Evolutionary conservation across 2,797 vertebrate genomes (phyloP).

Genomic region (Acomys russatus): DNA sequence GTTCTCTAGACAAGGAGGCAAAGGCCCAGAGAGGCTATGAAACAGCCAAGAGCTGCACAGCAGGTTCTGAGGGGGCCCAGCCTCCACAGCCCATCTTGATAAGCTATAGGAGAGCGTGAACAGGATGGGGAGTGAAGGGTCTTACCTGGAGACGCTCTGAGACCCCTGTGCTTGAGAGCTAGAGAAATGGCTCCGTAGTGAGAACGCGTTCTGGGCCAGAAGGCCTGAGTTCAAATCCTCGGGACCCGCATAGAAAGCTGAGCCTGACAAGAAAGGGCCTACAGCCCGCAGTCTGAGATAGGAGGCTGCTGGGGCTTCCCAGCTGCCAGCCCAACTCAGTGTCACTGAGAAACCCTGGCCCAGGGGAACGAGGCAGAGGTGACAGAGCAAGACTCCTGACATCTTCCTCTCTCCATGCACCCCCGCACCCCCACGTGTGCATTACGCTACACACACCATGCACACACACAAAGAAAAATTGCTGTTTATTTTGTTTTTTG

Average conservation of each 20-base stretch:
- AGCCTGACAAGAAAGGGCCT: background rate
- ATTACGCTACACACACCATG: background rate
- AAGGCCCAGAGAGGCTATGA: conserved; percentile 6
- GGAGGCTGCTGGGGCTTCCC: too few species aligned
- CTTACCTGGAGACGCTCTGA: background rate
- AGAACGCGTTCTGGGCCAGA: background rate
- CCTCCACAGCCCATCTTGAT: background rate
- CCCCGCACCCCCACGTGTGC: background rate
- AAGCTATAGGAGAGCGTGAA: background rate
- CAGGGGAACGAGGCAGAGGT: too few species aligned
- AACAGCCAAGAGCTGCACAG: background rate
- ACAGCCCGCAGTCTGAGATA: background rate
- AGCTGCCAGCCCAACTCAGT: background rate
- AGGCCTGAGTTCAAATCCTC: background rate
- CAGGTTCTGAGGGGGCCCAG: background rate
- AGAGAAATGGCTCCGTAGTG: background rate
- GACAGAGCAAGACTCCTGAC: too few species aligned
- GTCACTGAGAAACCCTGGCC: background rate
- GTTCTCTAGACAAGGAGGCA: background rate
- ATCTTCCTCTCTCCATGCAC: background rate
- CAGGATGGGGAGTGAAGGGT: background rate
- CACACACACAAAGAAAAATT: background rate
- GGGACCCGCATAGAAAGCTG: background rate
- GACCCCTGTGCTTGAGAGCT: background rate
- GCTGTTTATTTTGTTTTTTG: background rate